Evolutionary conservation across 64 coral and sea anemone species (phyloP).

Genomic region (Actinia equina): DNA sequence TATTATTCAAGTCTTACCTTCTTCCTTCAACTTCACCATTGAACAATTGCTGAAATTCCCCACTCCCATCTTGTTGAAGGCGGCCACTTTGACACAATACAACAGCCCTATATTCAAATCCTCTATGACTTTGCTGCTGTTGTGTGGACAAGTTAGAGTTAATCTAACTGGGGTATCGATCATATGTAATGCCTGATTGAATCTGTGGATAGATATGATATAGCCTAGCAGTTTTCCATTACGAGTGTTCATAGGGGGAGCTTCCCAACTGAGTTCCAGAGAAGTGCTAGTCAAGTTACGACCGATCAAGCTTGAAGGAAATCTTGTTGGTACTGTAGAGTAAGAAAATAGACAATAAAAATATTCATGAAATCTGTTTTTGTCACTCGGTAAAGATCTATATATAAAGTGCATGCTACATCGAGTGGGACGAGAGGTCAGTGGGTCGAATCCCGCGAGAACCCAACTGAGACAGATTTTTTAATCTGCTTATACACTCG

Average conservation of each 20-base stretch:
- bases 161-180: neutral
- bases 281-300: neutral
- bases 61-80: neutral
- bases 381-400: no score
- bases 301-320: neutral
- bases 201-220: neutral
- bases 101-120: neutral
- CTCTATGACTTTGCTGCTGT: neutral
- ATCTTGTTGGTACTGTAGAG: conserved; percentile 20
- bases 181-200: neutral
- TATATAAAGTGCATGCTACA: no score
- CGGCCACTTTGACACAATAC: conserved; percentile 30
- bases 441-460: no score
- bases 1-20: neutral
- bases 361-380: no score
- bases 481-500: no score
- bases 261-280: conserved; percentile 10
- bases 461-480: no score
- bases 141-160: neutral
- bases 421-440: no score
- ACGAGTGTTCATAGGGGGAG: neutral
- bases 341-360: neutral
- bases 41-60: conserved; percentile 26
- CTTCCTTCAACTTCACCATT: conserved; percentile 6
- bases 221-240: neutral